Conservation (phyloP, 2,888 invertebrate genomes). For the Girardia tigrina region DNA sequence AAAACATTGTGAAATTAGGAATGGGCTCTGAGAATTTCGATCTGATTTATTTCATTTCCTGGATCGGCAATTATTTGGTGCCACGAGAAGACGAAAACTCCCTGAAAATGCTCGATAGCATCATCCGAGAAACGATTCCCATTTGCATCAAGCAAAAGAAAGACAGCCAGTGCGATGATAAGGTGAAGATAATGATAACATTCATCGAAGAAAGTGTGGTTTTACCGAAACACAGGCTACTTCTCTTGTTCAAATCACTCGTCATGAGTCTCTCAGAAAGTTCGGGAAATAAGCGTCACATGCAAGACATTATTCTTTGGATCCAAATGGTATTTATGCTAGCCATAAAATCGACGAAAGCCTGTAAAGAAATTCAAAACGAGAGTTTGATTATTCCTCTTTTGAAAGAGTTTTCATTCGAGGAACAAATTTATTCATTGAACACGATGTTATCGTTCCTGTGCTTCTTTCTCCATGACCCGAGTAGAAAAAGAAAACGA, state of each 20-base stretch:
- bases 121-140: background rate
- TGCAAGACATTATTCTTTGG: background rate
- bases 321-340: background rate
- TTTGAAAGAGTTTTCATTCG: background rate
- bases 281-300: background rate
- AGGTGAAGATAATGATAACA: background rate
- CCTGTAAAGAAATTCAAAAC: background rate
- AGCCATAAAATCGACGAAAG: background rate
- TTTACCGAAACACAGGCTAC: background rate
- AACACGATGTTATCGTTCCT: background rate
- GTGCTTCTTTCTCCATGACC: background rate
- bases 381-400: background rate
- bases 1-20: background rate
- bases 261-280: background rate
- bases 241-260: background rate
- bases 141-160: background rate
- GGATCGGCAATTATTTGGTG: background rate
- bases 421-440: background rate
- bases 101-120: background rate
- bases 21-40: background rate
- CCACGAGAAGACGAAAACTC: background rate
- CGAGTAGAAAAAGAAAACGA: background rate
- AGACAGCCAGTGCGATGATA: background rate
- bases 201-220: background rate
- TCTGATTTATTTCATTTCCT: constrained; percentile 23